Base-by-base conservation (phyloP, 2,888 invertebrate species). In the Drosophila paranaensis region DNA sequence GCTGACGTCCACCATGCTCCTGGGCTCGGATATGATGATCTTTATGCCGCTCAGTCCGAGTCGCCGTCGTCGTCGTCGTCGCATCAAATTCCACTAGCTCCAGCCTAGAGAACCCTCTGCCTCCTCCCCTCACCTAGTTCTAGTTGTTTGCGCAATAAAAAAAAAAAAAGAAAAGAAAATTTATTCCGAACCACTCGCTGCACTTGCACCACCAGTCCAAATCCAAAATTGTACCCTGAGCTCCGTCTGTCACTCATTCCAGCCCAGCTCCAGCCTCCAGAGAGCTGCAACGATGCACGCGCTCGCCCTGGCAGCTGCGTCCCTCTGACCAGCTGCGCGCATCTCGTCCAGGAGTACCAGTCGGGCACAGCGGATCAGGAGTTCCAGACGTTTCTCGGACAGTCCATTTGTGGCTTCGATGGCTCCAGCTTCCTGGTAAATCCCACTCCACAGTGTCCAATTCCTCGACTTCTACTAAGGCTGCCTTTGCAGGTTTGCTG, bases 331-430 rank as follows among this genome's bases (percentile, higher is more conserved):
- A 79, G 89, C 8, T 96, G 96, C 79, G 90, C 92, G 0, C 88
- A 91, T 0, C 90, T 95, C n/a, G 66, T 94, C n/a, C 88, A 90
- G 61, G 89, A 88, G 48, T 91, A 84, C 56, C 89, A 75, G 82
- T 88, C 75, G 82, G 90, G 68, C 42, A 60, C 60, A 45, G 82
- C 73, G 0, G 90, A 71, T 54, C 86, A 77, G 81, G 93, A 91
- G 66, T 93, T 90, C 87, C 93, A 90, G 88, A 91, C 86, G 56
- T 93, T 84, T 79, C 88, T 97, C 57, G 93, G 95, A 61, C 93
- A 93, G 53, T 95, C 96, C 0, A 94, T 95, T 16, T 97, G 97
- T 84, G 96, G 96, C 0, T 96, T 94, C 77, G 94, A 95, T 13
- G 95, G 95, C 0, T 91, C 82, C 6, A 93, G 94, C 60, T 96